A percentile compares a stretch with the other conserved stretches of the same genome.
These are phyloP conservation scores for Cyclopterus lumpus DNA, from an alignment of 2,797 vertebrate species.

Conservation along the genomic window DNA sequence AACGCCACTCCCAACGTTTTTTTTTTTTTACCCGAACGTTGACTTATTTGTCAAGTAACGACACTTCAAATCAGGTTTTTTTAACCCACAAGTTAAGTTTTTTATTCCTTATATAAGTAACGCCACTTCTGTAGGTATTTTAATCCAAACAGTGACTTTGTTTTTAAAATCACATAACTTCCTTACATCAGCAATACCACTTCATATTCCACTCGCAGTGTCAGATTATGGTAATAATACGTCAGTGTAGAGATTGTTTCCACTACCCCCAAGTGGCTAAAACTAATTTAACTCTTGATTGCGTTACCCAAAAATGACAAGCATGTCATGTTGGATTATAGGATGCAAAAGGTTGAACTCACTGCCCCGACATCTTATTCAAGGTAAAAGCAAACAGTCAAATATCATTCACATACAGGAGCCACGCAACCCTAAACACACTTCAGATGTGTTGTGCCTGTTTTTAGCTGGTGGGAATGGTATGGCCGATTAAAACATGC, in stretches of 20 bases:
- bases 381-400: background rate
- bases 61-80: too few relatives aligned
- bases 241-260: background rate
- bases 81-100: background rate
- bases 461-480: conserved; percentile 30
- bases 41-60: background rate
- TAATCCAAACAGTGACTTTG: background rate
- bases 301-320: background rate
- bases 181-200: background rate
- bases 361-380: background rate
- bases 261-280: background rate
- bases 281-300: background rate
- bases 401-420: background rate
- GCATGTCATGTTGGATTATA: background rate
- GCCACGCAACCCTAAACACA: background rate
- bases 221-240: background rate
- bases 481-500: conserved; percentile 51
- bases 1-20: background rate
- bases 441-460: conserved; percentile 2
- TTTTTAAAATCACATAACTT: background rate
- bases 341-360: background rate
- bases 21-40: background rate
- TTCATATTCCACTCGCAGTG: background rate
- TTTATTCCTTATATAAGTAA: background rate
- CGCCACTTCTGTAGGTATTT: background rate